Evolutionary conservation across 92 coral and sea anemone genomes (phyloP).

Genomic region (Zoanthus sansibaricus): DNA sequence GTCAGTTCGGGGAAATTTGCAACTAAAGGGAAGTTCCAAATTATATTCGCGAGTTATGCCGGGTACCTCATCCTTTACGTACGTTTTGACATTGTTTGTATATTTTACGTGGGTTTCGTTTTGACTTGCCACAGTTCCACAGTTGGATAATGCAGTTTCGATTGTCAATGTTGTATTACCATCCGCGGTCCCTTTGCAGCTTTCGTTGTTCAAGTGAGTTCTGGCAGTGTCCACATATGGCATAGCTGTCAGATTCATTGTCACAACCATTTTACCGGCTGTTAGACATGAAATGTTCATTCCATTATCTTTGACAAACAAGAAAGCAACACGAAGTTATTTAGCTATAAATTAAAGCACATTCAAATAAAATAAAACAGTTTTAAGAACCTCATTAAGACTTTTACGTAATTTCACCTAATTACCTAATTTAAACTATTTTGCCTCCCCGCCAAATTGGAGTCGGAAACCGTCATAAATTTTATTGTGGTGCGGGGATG

Average conservation of each 20-base stretch:
- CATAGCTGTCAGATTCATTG: background rate
- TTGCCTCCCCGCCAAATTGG: too few relatives aligned
- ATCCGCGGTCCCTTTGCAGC: background rate
- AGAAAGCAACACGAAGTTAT: background rate
- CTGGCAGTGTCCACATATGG: background rate
- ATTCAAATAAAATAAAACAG: too few relatives aligned
- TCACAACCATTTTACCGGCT: conserved; percentile 1
- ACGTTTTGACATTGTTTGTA: background rate
- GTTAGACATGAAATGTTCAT: conserved; percentile 4
- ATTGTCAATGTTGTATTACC: background rate
- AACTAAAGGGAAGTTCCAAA: background rate
- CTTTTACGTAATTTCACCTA: too few relatives aligned
- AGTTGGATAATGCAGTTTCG: background rate
- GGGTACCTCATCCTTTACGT: background rate
- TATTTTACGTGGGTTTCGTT: conserved; percentile 6
- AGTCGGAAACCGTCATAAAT: too few relatives aligned
- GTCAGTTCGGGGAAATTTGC: background rate
- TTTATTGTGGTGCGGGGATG: too few relatives aligned
- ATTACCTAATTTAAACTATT: too few relatives aligned
- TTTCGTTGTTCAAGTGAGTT: background rate
- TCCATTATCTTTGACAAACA: conserved; percentile 1
- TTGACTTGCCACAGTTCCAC: background rate
- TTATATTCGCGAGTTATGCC: background rate
- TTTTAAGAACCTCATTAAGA: too few relatives aligned
- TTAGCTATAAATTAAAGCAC: background rate